phyloP scores from a whole-genome alignment of 2,888 invertebrate genomes.

The Dryocosmus kuriphilus region DNA sequence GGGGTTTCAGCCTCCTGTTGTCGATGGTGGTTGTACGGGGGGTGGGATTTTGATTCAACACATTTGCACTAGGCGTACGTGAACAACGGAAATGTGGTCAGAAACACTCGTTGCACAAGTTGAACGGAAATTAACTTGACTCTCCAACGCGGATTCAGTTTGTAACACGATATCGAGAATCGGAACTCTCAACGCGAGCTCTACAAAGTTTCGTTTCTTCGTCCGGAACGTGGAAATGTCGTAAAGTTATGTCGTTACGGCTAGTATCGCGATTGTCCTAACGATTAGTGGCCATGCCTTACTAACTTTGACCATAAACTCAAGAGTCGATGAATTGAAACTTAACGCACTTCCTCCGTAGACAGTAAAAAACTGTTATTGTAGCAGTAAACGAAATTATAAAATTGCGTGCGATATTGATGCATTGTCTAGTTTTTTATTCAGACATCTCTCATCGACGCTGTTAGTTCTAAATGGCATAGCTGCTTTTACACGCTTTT shows the following conservation, averaged over 20 bases:
- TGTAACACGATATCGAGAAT: conserved; percentile 43
- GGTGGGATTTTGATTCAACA: not conserved
- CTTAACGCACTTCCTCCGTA: not conserved
- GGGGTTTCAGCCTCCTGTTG: conserved; percentile 43
- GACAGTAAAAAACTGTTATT: too few relatives aligned
- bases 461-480: too few relatives aligned
- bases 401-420: too few relatives aligned
- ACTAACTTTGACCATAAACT: conserved; percentile 23
- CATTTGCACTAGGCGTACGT: conserved; percentile 17
- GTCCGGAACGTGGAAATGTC: conserved; percentile 34
- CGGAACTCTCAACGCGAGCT: not conserved
- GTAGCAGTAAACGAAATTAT: too few relatives aligned
- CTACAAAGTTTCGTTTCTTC: conserved; percentile 50
- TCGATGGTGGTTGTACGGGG: conserved; percentile 23
- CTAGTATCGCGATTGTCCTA: conserved; percentile 26
- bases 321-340: conserved; percentile 22
- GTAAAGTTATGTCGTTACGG: conserved; percentile 35
- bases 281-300: not conserved
- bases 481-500: too few relatives aligned
- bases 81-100: conserved; percentile 44
- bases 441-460: too few relatives aligned
- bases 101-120: conserved; percentile 43
- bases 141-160: conserved; percentile 38
- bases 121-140: conserved; percentile 46
- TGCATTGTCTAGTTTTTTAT: too few relatives aligned